Percentiles rank a stretch among this genome's conserved stretches.
Evolutionary conservation across 2,113 vertebrate genomes (phyloP).

Genomic region (Bubo bubo): DNA sequence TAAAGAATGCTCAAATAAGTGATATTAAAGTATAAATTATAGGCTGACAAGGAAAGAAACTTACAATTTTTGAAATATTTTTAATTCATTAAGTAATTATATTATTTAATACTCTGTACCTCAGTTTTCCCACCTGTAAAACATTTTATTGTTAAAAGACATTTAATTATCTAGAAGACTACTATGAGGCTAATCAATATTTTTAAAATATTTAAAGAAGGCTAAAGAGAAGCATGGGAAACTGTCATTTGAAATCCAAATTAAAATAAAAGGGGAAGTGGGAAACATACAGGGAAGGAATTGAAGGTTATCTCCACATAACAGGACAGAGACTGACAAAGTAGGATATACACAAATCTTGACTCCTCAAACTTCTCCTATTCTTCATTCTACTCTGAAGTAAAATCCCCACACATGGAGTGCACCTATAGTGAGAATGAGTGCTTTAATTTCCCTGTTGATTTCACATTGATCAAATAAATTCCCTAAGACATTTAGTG

Average conservation of each 20-base stretch:
- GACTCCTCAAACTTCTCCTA: neutral
- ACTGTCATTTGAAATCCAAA: neutral
- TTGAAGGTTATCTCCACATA: neutral
- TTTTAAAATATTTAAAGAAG: neutral
- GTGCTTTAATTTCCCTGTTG: neutral
- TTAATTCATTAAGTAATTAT: neutral
- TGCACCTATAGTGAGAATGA: neutral
- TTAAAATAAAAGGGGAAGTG: neutral
- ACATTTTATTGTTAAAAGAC: neutral
- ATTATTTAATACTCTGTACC: neutral
- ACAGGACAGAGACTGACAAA: neutral
- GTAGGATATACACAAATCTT: neutral
- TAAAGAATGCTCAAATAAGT: neutral
- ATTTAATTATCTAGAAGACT: neutral
- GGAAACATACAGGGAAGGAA: neutral
- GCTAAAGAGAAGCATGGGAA: neutral
- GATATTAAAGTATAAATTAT: neutral
- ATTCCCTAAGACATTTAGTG: neutral
- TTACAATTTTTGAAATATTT: neutral
- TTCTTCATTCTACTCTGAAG: neutral
- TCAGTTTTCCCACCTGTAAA: neutral
- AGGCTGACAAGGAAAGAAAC: neutral
- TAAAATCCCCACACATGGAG: neutral
- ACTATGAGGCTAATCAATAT: neutral
- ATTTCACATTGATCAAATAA: neutral